Evolutionary conservation across 2,113 vertebrate species (phyloP).

Genomic region (Suncus etruscus): DNA sequence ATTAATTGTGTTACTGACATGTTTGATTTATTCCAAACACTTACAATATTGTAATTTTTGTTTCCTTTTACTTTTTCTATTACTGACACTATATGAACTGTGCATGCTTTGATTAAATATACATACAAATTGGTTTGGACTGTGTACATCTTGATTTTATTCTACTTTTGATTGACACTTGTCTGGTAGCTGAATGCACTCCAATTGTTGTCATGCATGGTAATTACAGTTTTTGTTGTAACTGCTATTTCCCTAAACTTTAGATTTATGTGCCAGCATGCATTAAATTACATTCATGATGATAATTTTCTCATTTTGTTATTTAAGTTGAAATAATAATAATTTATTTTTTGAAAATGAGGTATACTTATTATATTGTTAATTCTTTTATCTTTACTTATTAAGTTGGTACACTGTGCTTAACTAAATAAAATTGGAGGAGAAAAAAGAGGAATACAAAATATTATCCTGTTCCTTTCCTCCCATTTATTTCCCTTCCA

Average conservation of each 20-base stretch:
- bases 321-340: constrained; percentile 70
- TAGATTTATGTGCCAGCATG: background rate
- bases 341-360: constrained; percentile 62
- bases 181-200: constrained; percentile 37
- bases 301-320: constrained; percentile 59
- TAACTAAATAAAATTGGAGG: background rate
- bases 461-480: background rate
- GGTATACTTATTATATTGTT: constrained; percentile 32
- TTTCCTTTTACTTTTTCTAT: constrained; percentile 60
- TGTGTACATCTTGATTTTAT: constrained; percentile 58
- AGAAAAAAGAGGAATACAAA: background rate
- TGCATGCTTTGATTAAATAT: constrained; percentile 59
- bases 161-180: constrained; percentile 57
- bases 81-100: constrained; percentile 1
- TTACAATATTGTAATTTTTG: constrained; percentile 33
- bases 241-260: constrained; percentile 51
- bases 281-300: constrained; percentile 41
- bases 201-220: background rate
- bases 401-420: constrained; percentile 31
- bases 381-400: constrained; percentile 12
- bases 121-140: constrained; percentile 46
- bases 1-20: constrained; percentile 63
- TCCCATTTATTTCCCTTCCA: too few relatives aligned
- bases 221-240: constrained; percentile 37
- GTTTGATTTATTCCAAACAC: constrained; percentile 52